Evolutionary conservation across 1,140 invertebrate species (phyloP).

Genomic region (Drosophila sproati): DNA sequence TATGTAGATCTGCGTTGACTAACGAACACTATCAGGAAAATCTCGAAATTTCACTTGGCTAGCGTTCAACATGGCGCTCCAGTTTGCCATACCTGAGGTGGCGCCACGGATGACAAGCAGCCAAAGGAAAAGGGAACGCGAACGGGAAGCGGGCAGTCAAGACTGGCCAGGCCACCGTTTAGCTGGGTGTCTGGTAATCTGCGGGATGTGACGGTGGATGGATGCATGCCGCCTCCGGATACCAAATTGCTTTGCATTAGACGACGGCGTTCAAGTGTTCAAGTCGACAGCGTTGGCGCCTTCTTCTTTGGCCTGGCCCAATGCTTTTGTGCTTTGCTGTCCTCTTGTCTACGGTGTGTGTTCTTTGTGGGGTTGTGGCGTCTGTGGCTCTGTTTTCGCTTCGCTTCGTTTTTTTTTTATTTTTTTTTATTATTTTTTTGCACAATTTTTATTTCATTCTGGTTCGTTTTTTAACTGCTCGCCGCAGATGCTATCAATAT

Average conservation of each 20-base stretch:
- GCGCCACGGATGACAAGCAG: conserved; percentile 54
- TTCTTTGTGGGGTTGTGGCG: neutral
- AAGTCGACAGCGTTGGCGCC: conserved; percentile 4
- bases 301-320: conserved; percentile 9
- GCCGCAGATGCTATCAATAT: conserved; percentile 78
- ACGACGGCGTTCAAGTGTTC: conserved; percentile 59
- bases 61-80: conserved; percentile 56
- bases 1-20: conserved; percentile 51
- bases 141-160: conserved; percentile 5
- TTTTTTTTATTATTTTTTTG: conserved; percentile 10
- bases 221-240: conserved; percentile 1
- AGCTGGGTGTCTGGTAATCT: conserved; percentile 33
- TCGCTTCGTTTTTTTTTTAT: neutral
- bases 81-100: conserved; percentile 12
- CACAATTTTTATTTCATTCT: conserved; percentile 62
- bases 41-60: conserved; percentile 74
- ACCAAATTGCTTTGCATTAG: conserved; percentile 75
- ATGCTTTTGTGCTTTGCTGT: conserved; percentile 37
- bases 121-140: neutral
- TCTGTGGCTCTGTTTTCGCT: conserved; percentile 11
- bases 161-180: conserved; percentile 53
- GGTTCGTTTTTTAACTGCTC: conserved; percentile 68
- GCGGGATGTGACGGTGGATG: neutral
- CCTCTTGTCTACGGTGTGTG: too few species aligned
- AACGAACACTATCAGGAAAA: conserved; percentile 72